These are phyloP conservation scores for Triops longicaudatus DNA, from an alignment of 1,140 invertebrate species.

Conservation along the genomic window DNA sequence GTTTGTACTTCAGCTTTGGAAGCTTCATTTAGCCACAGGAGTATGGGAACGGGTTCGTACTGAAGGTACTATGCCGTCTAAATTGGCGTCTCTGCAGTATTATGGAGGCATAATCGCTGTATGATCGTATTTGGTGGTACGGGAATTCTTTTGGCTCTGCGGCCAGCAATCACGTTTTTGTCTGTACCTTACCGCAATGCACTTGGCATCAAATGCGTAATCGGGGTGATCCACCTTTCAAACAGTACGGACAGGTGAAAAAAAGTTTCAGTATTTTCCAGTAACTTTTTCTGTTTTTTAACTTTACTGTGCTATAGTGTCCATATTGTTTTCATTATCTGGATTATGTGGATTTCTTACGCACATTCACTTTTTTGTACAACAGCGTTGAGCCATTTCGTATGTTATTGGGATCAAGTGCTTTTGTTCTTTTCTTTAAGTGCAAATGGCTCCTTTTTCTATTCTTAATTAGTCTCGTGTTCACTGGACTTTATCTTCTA, in stretches of 20 bases:
- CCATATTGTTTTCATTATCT: too few species aligned
- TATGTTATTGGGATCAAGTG: too few species aligned
- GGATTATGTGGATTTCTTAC: too few species aligned
- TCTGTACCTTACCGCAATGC: neutral
- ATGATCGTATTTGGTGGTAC: neutral
- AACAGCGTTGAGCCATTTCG: too few species aligned
- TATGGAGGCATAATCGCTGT: neutral
- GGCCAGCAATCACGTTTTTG: neutral
- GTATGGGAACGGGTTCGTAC: neutral
- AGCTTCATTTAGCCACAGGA: neutral
- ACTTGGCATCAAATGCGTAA: neutral
- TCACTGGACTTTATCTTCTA: constrained; percentile 35
- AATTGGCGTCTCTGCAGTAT: neutral
- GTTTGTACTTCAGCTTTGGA: neutral
- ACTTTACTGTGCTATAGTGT: too few species aligned
- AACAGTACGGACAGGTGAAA: neutral
- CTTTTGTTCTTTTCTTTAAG: too few species aligned
- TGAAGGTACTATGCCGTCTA: neutral
- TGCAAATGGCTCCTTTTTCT: too few species aligned
- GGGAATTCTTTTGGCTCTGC: neutral
- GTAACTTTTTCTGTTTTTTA: neutral
- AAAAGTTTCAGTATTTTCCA: neutral
- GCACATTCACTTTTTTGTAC: too few species aligned
- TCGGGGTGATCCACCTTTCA: neutral
- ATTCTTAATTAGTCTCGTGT: neutral